Evolutionary conservation across 2,888 invertebrate genomes (phyloP), one percentile per base, ranked within the genome.

Genomic region (Cabera pusaria): DNA sequence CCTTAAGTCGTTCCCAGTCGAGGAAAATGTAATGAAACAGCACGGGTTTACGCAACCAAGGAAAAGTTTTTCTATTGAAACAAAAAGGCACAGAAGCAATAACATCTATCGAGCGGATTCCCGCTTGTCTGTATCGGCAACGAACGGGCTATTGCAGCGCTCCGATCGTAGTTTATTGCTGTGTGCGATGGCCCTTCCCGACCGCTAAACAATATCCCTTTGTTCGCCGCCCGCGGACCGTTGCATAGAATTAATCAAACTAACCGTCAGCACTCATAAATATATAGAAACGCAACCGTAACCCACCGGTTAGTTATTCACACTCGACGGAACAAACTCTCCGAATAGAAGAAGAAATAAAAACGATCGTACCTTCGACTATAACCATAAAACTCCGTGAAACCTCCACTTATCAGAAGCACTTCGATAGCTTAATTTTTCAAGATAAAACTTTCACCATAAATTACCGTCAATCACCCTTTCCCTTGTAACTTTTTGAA

Each of bases 131-230:
- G 22, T 33, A 31, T 23, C 9, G 33, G 10, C 22, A 38, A 38
- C 40, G n/a, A n/a, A 27, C 23, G 36, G 32, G 27, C 18, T 35
- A 38, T 43, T 25, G 36, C 36, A 24, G 21, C 25, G 41, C 26
- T 18, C 22, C 26, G 29, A 46, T 34, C 20, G 41, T 35, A 28
- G 42, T 38, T 45, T 49, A 44, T 43, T 44, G 42, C 41, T 26
- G 22, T 44, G 37, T 31, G 2, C 49, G 39, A 44, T 50, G 49
- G 55, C 53, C 55, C 54, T 58, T 50, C 52, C 52, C 50, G 40
- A 10, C 20, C 34, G 47, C 54, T 56, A 59, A 66, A 72, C 66
- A 72, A 72, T 69, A 64, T 59, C 56, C 62, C 63, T 72, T 73
- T 74, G 72, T 74, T 59, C 59, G 36, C 44, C 36, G 44, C 35